A percentile compares a stretch with the other conserved stretches of the same genome.
Conservation (phyloP, 2,888 invertebrate species). For the Coecobrya sp. region DNA sequence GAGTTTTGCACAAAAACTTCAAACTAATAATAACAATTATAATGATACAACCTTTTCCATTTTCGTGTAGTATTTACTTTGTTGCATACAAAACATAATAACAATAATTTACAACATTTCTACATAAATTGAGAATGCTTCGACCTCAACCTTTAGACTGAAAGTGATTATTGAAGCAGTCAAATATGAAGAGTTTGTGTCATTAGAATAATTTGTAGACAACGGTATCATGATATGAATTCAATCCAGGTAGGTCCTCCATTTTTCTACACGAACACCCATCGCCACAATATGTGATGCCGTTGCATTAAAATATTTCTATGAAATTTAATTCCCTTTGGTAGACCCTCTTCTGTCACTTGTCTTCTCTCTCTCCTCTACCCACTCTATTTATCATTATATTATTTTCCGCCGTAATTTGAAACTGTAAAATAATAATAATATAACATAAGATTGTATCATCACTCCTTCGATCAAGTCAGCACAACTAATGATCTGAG, state of each 20-base stretch:
- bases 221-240: background rate
- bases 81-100: background rate
- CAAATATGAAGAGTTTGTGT: background rate
- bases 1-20: background rate
- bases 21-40: conserved; percentile 22
- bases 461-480: background rate
- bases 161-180: background rate
- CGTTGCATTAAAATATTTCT: background rate
- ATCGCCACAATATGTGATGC: background rate
- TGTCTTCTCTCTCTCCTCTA: background rate
- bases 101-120: conserved; percentile 57
- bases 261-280: conserved; percentile 5
- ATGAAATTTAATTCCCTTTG: conserved; percentile 23
- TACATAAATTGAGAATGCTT: conserved; percentile 45
- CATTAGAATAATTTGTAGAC: background rate
- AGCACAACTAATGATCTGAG: background rate
- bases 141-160: conserved; percentile 22
- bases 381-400: conserved; percentile 23
- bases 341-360: background rate
- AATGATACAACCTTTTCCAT: conserved; percentile 49
- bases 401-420: conserved; percentile 12
- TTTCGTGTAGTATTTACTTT: background rate
- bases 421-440: conserved; percentile 47
- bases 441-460: conserved; percentile 8
- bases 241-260: background rate